phyloP scores from a whole-genome alignment of 2,888 invertebrate species.

The Diaphora mendica region DNA sequence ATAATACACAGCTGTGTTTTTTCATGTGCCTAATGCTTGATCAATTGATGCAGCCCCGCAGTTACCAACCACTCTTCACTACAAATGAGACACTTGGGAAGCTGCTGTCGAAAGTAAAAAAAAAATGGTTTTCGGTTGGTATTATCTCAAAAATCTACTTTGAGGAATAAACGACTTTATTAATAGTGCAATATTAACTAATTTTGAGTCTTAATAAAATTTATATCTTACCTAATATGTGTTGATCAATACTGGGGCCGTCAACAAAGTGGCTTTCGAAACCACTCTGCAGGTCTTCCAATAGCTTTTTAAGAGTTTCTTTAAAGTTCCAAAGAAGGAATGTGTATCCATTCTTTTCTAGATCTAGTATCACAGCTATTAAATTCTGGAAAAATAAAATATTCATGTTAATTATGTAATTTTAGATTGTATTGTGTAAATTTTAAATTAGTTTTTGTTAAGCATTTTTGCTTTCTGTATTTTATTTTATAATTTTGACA shows the following conservation, averaged over 20 bases:
- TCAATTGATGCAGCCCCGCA: neutral
- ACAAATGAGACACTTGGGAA: constrained; percentile 15
- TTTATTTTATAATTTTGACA: too few relatives aligned
- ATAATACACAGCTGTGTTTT: neutral
- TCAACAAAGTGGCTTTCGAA: constrained; percentile 60
- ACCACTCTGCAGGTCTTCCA: constrained; percentile 62
- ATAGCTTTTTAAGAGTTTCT: constrained; percentile 56
- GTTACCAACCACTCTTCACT: constrained; percentile 4
- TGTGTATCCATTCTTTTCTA: constrained; percentile 60
- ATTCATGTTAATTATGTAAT: neutral
- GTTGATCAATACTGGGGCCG: constrained; percentile 74
- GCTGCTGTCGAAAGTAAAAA: constrained; percentile 14
- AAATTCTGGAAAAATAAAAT: constrained; percentile 63
- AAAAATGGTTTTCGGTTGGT: neutral
- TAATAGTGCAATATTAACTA: neutral
- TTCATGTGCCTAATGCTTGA: neutral
- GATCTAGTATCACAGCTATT: constrained; percentile 67
- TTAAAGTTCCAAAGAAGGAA: constrained; percentile 77
- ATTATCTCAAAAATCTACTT: neutral
- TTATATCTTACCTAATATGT: constrained; percentile 63
- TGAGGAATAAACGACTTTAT: neutral
- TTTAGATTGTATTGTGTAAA: neutral
- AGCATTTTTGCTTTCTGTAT: too few relatives aligned
- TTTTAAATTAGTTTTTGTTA: neutral
- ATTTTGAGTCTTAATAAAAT: neutral